Percentiles rank a stretch among this genome's conserved stretches.
These are phyloP conservation scores for Enteromius afrohamiltoni DNA, from an alignment of 2,797 vertebrate species.

Conservation along the genomic window DNA sequence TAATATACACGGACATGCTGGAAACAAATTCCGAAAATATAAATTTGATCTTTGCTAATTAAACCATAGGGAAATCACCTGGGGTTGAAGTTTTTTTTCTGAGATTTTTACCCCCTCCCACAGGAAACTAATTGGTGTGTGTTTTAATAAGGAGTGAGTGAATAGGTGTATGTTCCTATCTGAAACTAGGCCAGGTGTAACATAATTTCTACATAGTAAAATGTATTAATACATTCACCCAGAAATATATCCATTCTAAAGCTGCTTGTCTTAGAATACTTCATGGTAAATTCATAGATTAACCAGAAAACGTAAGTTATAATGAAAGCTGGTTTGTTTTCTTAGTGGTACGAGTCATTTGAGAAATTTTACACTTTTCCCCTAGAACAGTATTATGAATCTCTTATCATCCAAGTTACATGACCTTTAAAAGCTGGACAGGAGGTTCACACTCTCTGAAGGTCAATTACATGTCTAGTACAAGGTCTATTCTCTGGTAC, in stretches of 20 bases:
- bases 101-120: background rate
- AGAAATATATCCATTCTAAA: background rate
- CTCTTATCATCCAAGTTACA: constrained; percentile 13
- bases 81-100: constrained; percentile 55
- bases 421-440: constrained; percentile 42
- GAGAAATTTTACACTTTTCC: background rate
- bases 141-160: constrained; percentile 47
- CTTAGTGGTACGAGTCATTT: background rate
- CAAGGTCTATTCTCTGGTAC: background rate
- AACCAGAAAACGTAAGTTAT: background rate
- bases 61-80: constrained; percentile 72
- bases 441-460: constrained; percentile 19
- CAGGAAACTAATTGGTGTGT: constrained; percentile 57
- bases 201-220: too few species aligned
- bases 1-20: constrained; percentile 69
- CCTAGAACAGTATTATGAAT: background rate
- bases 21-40: constrained; percentile 74
- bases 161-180: background rate
- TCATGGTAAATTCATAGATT: background rate
- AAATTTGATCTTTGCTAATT: constrained; percentile 78
- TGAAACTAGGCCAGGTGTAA: constrained; percentile 16
- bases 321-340: constrained; percentile 5
- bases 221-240: constrained; percentile 2
- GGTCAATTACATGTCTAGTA: constrained; percentile 32
- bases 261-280: background rate